Base-by-base conservation (phyloP, 2,888 invertebrate genomes). In the Cyaniris semiargus region DNA sequence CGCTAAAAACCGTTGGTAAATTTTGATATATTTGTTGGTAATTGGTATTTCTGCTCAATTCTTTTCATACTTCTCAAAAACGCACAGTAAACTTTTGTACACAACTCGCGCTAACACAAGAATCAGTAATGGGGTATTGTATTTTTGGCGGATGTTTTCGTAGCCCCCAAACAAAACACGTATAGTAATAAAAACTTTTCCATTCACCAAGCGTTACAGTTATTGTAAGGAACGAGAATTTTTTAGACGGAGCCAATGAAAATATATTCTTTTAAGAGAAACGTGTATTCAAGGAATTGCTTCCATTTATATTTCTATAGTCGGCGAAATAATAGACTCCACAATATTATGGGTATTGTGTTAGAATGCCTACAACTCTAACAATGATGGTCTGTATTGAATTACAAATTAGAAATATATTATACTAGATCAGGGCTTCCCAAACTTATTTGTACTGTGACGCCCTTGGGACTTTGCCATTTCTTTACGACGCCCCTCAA, bases 111-210 rank as follows among this genome's bases (percentile, higher is more conserved):
- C 70, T 27, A 66, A 70, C 31, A 70, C 31, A 27, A 31, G 70
- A 31, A 70, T 31, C 18, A 31, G 70, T 70, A 31, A 31, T 31
- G 70, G 34, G 34, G 6, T 31, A 38, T 71, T 71, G 71, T 31
- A n/a, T 71, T 71, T 71, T 38, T 71, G 71, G n/a, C 10, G n/a
- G 38, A 31, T 34, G 38, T 71, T 71, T 34, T 34, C 18, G n/a
- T n/a, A n/a, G 34, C 31, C 77, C 76, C 79, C 83, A 82, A 83
- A 82, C 83, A 81, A 79, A 81, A 83, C 83, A 83, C 83, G 85
- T 88, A 88, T 86, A 83, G 89, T 87, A 88, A 90, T 91, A 91
- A 91, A 92, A 92, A 92, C 91, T 92, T 92, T 92, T 91, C 92
- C 92, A 92, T 91, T 91, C 91, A 86, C 86, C 71, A n/a, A 0